These are phyloP conservation scores for Trissoscelio sp. DNA, from an alignment of 2,888 invertebrate genomes.

Conservation along the genomic window DNA sequence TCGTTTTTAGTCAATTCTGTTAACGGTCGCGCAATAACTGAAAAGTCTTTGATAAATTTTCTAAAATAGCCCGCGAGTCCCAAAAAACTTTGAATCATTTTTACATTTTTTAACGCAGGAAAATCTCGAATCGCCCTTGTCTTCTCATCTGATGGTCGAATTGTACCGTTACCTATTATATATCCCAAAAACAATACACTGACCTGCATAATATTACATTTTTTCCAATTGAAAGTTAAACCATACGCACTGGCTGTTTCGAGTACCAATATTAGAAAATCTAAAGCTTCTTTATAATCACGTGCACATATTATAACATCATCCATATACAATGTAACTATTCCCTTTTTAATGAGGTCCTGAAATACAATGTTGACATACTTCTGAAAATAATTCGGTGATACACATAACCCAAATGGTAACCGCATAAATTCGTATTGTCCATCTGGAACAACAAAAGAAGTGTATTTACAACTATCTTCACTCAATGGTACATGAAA, in stretches of 20 bases:
- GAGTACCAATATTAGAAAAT: constrained; percentile 22
- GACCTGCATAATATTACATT: constrained; percentile 35
- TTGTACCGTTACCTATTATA: constrained; percentile 13
- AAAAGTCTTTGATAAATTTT: not conserved
- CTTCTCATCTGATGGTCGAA: constrained; percentile 36
- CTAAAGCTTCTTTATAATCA: constrained; percentile 3
- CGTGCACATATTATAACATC: constrained; percentile 40
- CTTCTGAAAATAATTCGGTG: constrained; percentile 57
- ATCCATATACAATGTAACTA: constrained; percentile 54
- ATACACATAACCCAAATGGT: constrained; percentile 49
- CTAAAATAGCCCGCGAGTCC: constrained; percentile 29
- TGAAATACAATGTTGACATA: constrained; percentile 49
- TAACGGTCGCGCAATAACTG: too few relatives aligned
- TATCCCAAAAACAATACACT: constrained; percentile 59
- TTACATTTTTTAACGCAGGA: not conserved
- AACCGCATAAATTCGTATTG: constrained; percentile 57
- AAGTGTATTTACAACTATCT: constrained; percentile 36
- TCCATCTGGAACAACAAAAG: constrained; percentile 55
- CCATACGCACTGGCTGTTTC: constrained; percentile 43
- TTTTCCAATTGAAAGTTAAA: constrained; percentile 40
- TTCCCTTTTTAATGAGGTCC: constrained; percentile 24
- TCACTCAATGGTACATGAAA: constrained; percentile 42
- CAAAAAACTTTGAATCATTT: constrained; percentile 65
- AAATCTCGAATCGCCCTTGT: not conserved
- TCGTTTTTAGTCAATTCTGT: too few relatives aligned